Percentiles rank a stretch among this genome's conserved stretches.
Evolutionary conservation across 2,797 vertebrate genomes (phyloP).

Genomic region (Pogonophryne albipinna): DNA sequence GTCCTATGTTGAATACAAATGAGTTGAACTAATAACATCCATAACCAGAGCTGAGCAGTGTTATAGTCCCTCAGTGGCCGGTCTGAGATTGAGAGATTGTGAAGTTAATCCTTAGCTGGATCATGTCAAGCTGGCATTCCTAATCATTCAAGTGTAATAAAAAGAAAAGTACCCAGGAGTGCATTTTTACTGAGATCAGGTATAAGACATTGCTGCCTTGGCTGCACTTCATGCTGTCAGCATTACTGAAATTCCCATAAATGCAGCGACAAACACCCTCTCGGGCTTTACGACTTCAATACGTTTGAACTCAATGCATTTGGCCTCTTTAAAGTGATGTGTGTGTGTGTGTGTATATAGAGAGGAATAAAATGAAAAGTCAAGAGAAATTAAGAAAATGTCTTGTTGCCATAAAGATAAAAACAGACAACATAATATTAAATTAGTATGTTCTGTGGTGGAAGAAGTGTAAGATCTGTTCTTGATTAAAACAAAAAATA

Average conservation of each 20-base stretch:
- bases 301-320: conserved; percentile 33
- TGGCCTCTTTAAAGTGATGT: conserved; percentile 42
- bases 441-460: not conserved
- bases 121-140: conserved; percentile 49
- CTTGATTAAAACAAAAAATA: not conserved
- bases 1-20: conserved; percentile 12
- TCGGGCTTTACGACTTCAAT: conserved; percentile 45
- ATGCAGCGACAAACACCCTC: conserved; percentile 55
- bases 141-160: conserved; percentile 60
- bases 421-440: not conserved
- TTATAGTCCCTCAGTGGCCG: conserved; percentile 22
- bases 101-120: conserved; percentile 52
- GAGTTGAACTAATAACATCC: conserved; percentile 27
- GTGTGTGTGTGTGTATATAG: not conserved
- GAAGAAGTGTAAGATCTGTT: not conserved
- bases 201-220: conserved; percentile 59
- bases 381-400: conserved; percentile 14
- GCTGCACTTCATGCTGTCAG: conserved; percentile 67
- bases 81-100: conserved; percentile 52
- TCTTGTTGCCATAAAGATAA: conserved; percentile 8
- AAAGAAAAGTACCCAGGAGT: conserved; percentile 56
- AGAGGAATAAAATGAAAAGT: conserved; percentile 29
- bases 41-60: conserved; percentile 45
- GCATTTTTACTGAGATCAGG: conserved; percentile 61
- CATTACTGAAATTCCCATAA: conserved; percentile 63